These are phyloP conservation scores for Kryptolebias marmoratus DNA, from an alignment of 2,113 vertebrate species.

Conservation along the genomic window DNA sequence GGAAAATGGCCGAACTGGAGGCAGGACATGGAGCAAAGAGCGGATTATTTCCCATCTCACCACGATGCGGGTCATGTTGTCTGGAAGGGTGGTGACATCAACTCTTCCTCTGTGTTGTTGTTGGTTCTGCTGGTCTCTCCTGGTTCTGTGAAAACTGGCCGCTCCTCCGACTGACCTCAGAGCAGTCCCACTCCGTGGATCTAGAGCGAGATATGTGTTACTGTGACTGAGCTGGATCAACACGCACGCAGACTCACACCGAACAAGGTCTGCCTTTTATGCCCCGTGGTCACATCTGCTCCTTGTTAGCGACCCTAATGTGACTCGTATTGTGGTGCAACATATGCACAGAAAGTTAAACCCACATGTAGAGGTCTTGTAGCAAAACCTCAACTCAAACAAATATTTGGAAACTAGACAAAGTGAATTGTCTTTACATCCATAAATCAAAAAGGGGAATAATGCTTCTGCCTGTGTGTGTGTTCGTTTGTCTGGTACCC, in stretches of 20 bases:
- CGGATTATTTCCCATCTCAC: slow-evolving; percentile 73
- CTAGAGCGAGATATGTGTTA: slow-evolving; percentile 42
- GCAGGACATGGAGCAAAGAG: background rate
- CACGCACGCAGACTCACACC: background rate
- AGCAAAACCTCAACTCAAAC: slow-evolving; percentile 15
- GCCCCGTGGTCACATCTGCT: slow-evolving; percentile 41
- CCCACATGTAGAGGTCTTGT: slow-evolving; percentile 10
- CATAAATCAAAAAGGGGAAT: slow-evolving; percentile 1
- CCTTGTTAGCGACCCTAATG: slow-evolving; percentile 30
- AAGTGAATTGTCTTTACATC: slow-evolving; percentile 10
- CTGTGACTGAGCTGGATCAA: slow-evolving; percentile 5
- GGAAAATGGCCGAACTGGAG: background rate
- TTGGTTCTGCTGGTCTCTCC: slow-evolving; percentile 57
- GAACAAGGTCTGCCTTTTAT: background rate
- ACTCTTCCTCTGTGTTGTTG: slow-evolving; percentile 72
- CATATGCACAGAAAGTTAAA: slow-evolving; percentile 16
- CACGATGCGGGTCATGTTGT: slow-evolving; percentile 85
- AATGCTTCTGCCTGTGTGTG: background rate
- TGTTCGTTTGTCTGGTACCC: too few relatives aligned
- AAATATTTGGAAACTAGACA: background rate
- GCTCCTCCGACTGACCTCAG: slow-evolving; percentile 34
- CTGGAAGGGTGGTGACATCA: slow-evolving; percentile 82
- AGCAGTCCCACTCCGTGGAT: slow-evolving; percentile 26
- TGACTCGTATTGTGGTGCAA: slow-evolving; percentile 29
- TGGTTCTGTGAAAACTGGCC: slow-evolving; percentile 41